Conservation (phyloP, 2,113 vertebrate species). For the Zingel zingel region DNA sequence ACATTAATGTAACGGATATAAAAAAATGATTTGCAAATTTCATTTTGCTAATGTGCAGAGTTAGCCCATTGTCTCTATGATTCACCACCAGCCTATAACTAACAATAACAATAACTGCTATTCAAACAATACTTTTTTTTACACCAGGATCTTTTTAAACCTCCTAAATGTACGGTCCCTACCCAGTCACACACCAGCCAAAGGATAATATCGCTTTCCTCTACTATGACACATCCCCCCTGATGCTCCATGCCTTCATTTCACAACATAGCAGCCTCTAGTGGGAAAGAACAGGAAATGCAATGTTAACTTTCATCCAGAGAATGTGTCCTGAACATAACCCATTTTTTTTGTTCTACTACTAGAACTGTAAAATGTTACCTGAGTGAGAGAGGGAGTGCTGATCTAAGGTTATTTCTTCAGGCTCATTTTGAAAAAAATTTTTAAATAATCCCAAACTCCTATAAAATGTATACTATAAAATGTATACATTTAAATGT, state of each 20-base stretch:
- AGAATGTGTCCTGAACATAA: background rate
- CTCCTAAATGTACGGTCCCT: background rate
- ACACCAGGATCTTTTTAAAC: background rate
- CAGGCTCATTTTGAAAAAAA: background rate
- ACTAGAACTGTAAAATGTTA: background rate
- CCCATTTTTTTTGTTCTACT: background rate
- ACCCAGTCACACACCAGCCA: background rate
- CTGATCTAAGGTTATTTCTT: background rate
- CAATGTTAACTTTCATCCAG: background rate
- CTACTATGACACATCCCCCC: background rate
- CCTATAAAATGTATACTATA: background rate
- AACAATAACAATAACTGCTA: background rate
- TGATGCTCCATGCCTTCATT: background rate
- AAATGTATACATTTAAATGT: background rate
- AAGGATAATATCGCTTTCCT: background rate
- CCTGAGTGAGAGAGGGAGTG: background rate
- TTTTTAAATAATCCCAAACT: background rate
- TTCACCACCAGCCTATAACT: background rate
- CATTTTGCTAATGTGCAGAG: background rate
- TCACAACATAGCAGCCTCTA: conserved; percentile 58
- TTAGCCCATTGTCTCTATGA: background rate
- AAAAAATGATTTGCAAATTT: background rate
- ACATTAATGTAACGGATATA: background rate
- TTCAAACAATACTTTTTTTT: background rate
- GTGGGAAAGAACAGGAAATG: conserved; percentile 44